Conservation (phyloP, 35 echinoderm and acorn worm species). For the Lytechinus variegatus region DNA sequence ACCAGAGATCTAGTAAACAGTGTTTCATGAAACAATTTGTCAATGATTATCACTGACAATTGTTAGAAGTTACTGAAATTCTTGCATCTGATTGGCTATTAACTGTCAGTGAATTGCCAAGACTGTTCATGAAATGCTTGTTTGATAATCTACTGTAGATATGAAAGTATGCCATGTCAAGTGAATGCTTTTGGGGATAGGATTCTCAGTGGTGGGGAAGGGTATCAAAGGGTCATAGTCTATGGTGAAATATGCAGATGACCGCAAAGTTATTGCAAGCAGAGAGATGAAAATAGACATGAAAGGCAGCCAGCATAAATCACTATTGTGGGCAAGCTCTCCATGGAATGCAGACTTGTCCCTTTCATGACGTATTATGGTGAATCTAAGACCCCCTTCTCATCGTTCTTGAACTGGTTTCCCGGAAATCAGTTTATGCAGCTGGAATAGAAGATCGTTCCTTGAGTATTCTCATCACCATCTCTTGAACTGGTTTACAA, state of each 20-base stretch:
- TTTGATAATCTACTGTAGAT: background rate
- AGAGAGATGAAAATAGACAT: background rate
- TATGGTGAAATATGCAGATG: background rate
- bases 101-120: no score
- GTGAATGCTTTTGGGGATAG: background rate
- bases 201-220: background rate
- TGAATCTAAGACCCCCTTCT: background rate
- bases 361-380: background rate
- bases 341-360: background rate
- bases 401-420: no score
- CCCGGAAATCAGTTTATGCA: no score
- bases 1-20: no score
- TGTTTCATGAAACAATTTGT: no score
- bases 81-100: no score
- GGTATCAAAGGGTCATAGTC: background rate
- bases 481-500: no score
- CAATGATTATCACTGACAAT: no score
- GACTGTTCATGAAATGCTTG: no score
- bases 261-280: slow-evolving; percentile 10
- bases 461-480: no score
- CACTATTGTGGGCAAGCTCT: background rate
- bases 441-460: no score
- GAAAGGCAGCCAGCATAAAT: background rate
- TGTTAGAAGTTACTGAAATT: no score
- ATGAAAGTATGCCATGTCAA: background rate